Conservation (phyloP, 2,113 vertebrate species). For the Heliornis fulica region DNA sequence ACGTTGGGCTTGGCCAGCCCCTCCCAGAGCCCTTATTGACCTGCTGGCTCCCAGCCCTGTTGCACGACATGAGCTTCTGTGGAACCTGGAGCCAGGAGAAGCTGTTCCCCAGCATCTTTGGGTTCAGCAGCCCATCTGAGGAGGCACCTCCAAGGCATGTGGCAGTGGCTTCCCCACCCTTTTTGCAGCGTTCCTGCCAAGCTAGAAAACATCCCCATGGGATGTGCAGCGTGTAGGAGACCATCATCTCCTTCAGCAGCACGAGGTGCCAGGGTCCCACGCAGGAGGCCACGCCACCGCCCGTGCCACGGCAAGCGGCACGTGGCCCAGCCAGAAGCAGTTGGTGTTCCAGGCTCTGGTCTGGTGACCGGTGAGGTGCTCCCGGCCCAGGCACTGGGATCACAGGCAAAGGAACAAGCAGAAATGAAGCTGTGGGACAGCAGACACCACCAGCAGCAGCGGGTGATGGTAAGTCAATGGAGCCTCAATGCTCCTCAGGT, state of each 20-base stretch:
- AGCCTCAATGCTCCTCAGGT: background rate
- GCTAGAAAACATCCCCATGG: background rate
- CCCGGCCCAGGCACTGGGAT: accelerated
- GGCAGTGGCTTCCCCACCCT: background rate
- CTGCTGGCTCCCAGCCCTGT: background rate
- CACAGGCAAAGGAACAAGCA: background rate
- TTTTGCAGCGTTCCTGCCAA: accelerated
- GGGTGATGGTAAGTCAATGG: background rate
- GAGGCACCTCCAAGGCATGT: background rate
- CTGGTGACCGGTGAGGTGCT: accelerated
- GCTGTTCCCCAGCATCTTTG: accelerated
- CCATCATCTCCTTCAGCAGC: background rate
- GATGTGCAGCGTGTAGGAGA: background rate
- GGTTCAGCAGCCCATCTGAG: background rate
- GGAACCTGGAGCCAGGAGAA: background rate
- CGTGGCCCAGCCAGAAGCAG: accelerated
- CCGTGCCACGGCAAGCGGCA: accelerated
- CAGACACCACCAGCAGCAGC: background rate
- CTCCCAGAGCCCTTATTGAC: accelerated
- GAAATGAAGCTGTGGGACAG: background rate
- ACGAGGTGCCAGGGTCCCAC: background rate
- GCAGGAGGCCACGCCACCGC: accelerated
- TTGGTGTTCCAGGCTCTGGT: accelerated
- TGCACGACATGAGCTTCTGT: accelerated
- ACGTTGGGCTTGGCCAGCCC: accelerated